A percentile compares a stretch with the other conserved stretches of the same genome.
phyloP scores from a whole-genome alignment of 2,888 invertebrate species.

The Oscheius sp. region DNA sequence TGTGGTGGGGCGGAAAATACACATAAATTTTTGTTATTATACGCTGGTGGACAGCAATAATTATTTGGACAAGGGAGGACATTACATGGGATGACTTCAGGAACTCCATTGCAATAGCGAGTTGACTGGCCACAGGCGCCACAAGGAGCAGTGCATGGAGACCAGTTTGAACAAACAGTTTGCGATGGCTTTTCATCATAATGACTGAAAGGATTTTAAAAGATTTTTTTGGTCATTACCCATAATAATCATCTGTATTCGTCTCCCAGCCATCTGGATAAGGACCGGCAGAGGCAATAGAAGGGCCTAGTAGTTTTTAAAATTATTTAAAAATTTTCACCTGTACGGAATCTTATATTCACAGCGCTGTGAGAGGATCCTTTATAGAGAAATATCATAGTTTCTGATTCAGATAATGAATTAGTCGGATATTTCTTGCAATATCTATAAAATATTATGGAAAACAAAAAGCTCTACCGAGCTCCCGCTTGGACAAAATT shows the following conservation, averaged over 20 bases:
- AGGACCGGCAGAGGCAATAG: too few species aligned
- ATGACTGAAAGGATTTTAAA: neutral
- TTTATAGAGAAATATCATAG: constrained; percentile 14
- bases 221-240: neutral
- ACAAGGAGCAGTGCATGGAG: neutral
- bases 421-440: constrained; percentile 8
- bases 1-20: too few species aligned
- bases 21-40: neutral
- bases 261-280: too few species aligned
- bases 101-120: neutral
- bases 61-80: neutral
- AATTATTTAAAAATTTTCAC: neutral
- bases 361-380: constrained; percentile 4
- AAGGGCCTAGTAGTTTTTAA: neutral
- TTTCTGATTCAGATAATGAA: constrained; percentile 5
- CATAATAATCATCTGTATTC: neutral
- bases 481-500: constrained; percentile 15
- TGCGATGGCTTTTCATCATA: neutral
- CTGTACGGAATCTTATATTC: neutral
- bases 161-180: neutral
- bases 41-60: constrained; percentile 6
- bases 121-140: neutral
- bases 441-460: constrained; percentile 1
- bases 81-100: neutral
- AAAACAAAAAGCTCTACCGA: neutral